Evolutionary conservation across 1,140 invertebrate genomes (phyloP), one percentile per base, ranked within the genome.

Genomic region (Panagrolaimus sp.): DNA sequence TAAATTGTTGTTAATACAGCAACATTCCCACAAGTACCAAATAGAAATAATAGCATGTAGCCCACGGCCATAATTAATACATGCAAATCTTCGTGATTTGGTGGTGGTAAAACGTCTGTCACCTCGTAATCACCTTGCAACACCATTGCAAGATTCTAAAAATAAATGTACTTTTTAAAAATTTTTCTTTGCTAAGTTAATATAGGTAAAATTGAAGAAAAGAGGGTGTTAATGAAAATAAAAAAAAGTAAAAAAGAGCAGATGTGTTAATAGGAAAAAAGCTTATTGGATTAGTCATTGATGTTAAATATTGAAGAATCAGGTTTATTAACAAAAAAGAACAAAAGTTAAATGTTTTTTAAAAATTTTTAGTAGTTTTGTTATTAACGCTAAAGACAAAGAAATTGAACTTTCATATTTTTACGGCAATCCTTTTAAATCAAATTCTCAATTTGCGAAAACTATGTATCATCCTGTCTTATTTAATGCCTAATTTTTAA

Each of bases 21-120:
- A 23, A 82, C 79, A 68, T 81, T 81, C 11, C 79, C 79, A 68
- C 79, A 83, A 9, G 79, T 81, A 65, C 79, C 79, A 46, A 81
- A 63, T 11, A 81, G 25, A 71, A 81, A 81, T 8, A 81, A 65
- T 5, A 81, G 44, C 69, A 81, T 77, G 64, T 81, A 81, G 3
- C 72, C 72, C 23, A 83, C 67, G 45, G 79, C 79, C 79, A 81
- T 81, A 31, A 81, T 73, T 38, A 80, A 65, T 25, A 64, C 63
- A 44, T 43, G 43, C 45, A 57, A 62, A 14, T 62, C 62, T 23
- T 53, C 69, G 75, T 78, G 51, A 67, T 81, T 81, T 2, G 79
- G 79, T 9, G 79, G 79, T 8, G 79, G 79, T n/a, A 81, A 63
- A 38, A 81, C 79, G 63, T 83, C 81, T 9, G 77, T 82, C 20